Percentiles rank a stretch among this genome's conserved stretches.
Evolutionary conservation across 2,797 vertebrate genomes (phyloP).

Genomic region (Microchirus variegatus): DNA sequence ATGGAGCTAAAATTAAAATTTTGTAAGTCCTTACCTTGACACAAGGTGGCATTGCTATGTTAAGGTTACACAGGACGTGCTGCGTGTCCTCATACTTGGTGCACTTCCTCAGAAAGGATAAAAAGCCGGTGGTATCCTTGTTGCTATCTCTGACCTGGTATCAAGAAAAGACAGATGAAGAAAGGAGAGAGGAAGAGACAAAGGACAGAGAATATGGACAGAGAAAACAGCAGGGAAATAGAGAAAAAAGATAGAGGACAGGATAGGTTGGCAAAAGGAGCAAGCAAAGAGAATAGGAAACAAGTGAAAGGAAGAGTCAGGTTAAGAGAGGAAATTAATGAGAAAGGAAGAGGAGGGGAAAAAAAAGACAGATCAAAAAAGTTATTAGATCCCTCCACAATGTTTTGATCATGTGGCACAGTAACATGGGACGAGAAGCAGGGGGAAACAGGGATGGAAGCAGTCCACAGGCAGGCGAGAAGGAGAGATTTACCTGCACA

Average conservation of each 20-base stretch:
- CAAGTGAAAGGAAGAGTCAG: conserved; percentile 1
- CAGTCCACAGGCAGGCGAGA: conserved; percentile 88
- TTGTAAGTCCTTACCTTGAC: conserved; percentile 85
- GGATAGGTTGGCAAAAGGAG: not conserved
- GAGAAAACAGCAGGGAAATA: conserved; percentile 7
- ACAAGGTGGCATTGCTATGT: conserved; percentile 93
- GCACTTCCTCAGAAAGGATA: conserved; percentile 94
- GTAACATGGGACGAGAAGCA: conserved; percentile 76
- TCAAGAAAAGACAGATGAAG: conserved; percentile 19
- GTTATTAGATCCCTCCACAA: conserved; percentile 64
- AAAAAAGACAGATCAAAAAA: conserved; percentile 45
- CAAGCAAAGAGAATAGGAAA: conserved; percentile 3
- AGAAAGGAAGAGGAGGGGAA: conserved; percentile 15
- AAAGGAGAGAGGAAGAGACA: conserved; percentile 9
- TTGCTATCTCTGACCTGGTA: conserved; percentile 93
- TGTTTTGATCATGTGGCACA: conserved; percentile 59
- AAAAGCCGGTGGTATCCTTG: conserved; percentile 89
- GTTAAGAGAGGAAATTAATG: not conserved
- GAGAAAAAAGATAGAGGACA: conserved; percentile 1
- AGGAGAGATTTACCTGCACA: conserved; percentile 87
- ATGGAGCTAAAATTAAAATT: not conserved
- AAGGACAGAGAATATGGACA: conserved; percentile 4
- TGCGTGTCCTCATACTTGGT: conserved; percentile 97
- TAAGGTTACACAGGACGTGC: conserved; percentile 95
- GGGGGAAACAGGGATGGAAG: conserved; percentile 77